These are phyloP conservation scores for Condylura cristata DNA, from an alignment of 2,113 vertebrate species.

Conservation along the genomic window DNA sequence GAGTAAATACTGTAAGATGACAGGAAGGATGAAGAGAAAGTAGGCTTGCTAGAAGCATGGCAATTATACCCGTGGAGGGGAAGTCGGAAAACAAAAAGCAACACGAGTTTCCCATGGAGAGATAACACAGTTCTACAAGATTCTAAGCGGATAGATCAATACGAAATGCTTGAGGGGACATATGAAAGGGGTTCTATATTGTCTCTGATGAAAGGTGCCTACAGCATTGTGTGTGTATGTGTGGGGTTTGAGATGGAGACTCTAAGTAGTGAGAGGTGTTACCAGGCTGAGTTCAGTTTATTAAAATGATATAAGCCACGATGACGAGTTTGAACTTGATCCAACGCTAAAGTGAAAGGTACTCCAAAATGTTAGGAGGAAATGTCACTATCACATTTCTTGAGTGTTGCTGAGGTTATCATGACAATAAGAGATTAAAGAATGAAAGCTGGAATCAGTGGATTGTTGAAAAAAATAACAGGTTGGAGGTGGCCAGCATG, in stretches of 20 bases:
- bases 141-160: background rate
- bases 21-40: background rate
- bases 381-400: background rate
- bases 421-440: background rate
- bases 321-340: background rate
- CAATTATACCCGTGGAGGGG: background rate
- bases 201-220: background rate
- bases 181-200: background rate
- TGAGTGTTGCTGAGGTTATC: background rate
- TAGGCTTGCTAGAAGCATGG: background rate
- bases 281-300: background rate
- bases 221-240: background rate
- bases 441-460: background rate
- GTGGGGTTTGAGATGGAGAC: background rate
- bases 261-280: background rate
- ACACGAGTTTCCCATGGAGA: background rate
- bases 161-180: background rate
- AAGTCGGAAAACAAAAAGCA: background rate
- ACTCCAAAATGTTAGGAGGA: background rate
- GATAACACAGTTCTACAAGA: background rate
- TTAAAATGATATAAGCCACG: background rate
- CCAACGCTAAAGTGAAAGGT: background rate
- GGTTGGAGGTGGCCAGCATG: background rate
- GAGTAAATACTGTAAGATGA: background rate
- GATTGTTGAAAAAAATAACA: background rate